Evolutionary conservation across 2,888 invertebrate species (phyloP).

Genomic region (Pardosa pseudoannulata): DNA sequence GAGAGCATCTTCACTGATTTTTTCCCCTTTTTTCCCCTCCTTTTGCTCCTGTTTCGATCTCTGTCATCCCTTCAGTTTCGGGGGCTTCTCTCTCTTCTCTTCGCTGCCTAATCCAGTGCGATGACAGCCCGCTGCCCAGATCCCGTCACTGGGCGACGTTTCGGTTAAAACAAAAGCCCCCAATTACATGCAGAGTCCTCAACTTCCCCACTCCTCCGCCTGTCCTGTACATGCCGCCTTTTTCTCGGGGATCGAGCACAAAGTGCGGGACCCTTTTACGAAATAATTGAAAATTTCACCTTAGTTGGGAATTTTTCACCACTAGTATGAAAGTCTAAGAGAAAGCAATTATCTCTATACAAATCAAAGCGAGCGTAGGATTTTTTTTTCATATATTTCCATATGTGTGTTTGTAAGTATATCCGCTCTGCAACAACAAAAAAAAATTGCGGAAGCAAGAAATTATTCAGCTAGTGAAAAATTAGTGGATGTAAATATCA

Average conservation of each 20-base stretch:
- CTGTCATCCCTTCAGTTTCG: slow-evolving; percentile 16
- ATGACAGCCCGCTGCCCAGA: slow-evolving; percentile 62
- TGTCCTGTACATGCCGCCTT: background rate
- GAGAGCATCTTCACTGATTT: background rate
- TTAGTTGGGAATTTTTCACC: too few relatives aligned
- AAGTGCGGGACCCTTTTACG: background rate
- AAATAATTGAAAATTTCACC: too few relatives aligned
- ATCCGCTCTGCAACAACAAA: too few relatives aligned
- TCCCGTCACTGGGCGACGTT: slow-evolving; percentile 60
- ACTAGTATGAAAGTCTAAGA: too few relatives aligned
- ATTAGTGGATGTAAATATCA: too few relatives aligned
- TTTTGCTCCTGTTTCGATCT: slow-evolving; percentile 11
- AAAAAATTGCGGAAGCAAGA: too few relatives aligned
- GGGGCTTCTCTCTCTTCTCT: slow-evolving; percentile 26
- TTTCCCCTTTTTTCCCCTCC: background rate
- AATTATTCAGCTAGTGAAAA: too few relatives aligned
- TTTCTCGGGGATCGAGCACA: background rate
- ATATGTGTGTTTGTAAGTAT: too few relatives aligned
- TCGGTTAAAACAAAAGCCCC: slow-evolving; percentile 68
- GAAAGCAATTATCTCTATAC: too few relatives aligned
- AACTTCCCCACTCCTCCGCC: slow-evolving; percentile 13
- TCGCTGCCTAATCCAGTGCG: slow-evolving; percentile 65
- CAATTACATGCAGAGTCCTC: slow-evolving; percentile 67
- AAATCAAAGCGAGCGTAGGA: too few relatives aligned
- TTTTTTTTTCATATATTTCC: too few relatives aligned